Base-by-base conservation (phyloP, 1,140 invertebrate genomes). In the Trichoplusia ni region DNA sequence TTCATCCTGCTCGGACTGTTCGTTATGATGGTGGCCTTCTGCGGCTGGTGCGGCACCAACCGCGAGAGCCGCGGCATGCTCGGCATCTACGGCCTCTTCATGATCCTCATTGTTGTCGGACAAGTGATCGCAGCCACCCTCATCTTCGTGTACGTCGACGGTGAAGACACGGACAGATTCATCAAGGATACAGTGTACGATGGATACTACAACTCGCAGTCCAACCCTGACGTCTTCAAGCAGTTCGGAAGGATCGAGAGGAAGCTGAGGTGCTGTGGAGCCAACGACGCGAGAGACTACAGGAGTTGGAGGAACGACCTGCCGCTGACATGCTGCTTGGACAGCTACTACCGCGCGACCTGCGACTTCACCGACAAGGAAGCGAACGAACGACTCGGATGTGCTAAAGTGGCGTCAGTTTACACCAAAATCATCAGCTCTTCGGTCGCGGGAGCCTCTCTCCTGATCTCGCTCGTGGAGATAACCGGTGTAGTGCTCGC, bases 311-410 rank as follows among this genome's bases (percentile, higher is more conserved):
- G 88, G 13, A 88, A 89, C 54, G 88, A 90, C 38, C 58, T 90
- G 9, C 88, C 88, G 1, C 44, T 89, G 47, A 88, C 86, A 0
- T 90, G 88, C 61, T 90, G 88, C 49, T 49, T 66, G 51, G 85
- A 89, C 37, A 86, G 85, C 38, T 86, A 88, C 58, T 86, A 88
- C 61, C 65, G 84, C 27, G 80, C 86, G 0, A 81, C 79, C 4
- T 90, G 88, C 25, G 88, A 90, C 16, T 89, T 90, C 65, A 90
- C 88, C 0, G 86, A 90, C 46, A 90, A 90, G 56, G 88, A 90
- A 68, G 88, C 88, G 0, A 90, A 90, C 44, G 88, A 90, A 44
- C 77, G 88, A 71, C 66, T 89, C 9, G 88, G 88, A 25, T 90
- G 86, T 78, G 86, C 85, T 56, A 89, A 89, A 73, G 88, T 90